Evolutionary conservation across 2,888 invertebrate genomes (phyloP).

Genomic region (Taphrorychus bicolor): DNA sequence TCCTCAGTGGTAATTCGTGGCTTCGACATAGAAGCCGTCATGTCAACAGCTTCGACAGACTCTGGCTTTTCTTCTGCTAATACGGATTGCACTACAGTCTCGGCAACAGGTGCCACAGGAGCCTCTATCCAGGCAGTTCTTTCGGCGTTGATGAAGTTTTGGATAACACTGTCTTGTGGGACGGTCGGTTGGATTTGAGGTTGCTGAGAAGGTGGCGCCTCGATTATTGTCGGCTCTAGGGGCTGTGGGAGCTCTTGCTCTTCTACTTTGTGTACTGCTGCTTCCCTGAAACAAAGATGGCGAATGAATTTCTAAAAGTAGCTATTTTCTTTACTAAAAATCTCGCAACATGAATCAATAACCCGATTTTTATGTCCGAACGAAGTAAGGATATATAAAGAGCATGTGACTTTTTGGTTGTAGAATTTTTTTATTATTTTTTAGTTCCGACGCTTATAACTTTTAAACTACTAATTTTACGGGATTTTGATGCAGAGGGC

Average conservation of each 20-base stretch:
- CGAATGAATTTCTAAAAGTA: not conserved
- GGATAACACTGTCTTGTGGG: conserved; percentile 19
- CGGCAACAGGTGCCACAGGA: not conserved
- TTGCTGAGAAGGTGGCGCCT: not conserved
- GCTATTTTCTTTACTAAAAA: not conserved
- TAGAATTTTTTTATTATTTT: too few species aligned
- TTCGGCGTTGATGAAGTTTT: conserved; percentile 35
- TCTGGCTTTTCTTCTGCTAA: not conserved
- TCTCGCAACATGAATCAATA: too few species aligned
- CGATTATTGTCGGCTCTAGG: conserved; percentile 2
- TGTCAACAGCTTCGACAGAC: conserved; percentile 40
- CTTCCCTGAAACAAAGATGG: conserved; percentile 16
- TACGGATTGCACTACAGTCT: conserved; percentile 2
- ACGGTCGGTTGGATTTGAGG: not conserved
- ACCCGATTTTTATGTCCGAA: too few species aligned
- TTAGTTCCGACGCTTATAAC: too few species aligned
- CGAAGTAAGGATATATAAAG: too few species aligned
- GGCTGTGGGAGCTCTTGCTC: conserved; percentile 7
- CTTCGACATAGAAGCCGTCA: conserved; percentile 71
- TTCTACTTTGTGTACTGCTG: conserved; percentile 8
- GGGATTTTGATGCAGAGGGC: too few species aligned
- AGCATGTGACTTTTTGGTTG: too few species aligned
- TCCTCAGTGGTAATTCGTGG: conserved; percentile 85
- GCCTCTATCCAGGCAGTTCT: conserved; percentile 21
- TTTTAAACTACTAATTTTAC: too few species aligned